phyloP scores from a whole-genome alignment of 1,140 invertebrate genomes.

The Lepidurus arcticus region DNA sequence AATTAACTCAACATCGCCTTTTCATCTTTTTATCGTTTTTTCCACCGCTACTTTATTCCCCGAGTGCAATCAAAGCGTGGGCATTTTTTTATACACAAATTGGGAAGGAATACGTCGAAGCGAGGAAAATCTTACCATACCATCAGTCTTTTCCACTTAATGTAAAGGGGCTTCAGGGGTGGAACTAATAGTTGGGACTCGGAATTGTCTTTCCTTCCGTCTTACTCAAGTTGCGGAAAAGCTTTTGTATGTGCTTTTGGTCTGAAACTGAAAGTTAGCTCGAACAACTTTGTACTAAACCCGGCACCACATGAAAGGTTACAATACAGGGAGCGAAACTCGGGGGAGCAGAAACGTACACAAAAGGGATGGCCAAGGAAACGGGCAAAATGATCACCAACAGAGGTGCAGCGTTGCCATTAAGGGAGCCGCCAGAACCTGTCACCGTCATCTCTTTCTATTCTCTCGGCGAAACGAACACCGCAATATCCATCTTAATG shows the following conservation, averaged over 20 bases:
- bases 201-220: conserved; percentile 1
- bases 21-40: too few species aligned
- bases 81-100: too few species aligned
- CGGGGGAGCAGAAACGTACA: not conserved
- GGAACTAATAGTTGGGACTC: not conserved
- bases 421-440: not conserved
- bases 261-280: not conserved
- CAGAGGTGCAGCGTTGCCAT: not conserved
- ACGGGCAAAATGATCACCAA: not conserved
- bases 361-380: conserved; percentile 8
- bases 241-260: not conserved
- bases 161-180: not conserved
- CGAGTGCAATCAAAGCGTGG: too few species aligned
- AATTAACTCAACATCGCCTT: too few species aligned
- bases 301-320: not conserved
- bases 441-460: not conserved
- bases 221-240: not conserved
- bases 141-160: not conserved
- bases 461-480: not conserved
- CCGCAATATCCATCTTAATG: too few species aligned
- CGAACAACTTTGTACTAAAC: not conserved
- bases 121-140: too few species aligned
- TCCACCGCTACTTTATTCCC: too few species aligned
- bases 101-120: too few species aligned
- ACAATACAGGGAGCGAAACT: not conserved